These are phyloP conservation scores for Autographa pulchrina DNA, from an alignment of 2,888 invertebrate species.

Conservation along the genomic window DNA sequence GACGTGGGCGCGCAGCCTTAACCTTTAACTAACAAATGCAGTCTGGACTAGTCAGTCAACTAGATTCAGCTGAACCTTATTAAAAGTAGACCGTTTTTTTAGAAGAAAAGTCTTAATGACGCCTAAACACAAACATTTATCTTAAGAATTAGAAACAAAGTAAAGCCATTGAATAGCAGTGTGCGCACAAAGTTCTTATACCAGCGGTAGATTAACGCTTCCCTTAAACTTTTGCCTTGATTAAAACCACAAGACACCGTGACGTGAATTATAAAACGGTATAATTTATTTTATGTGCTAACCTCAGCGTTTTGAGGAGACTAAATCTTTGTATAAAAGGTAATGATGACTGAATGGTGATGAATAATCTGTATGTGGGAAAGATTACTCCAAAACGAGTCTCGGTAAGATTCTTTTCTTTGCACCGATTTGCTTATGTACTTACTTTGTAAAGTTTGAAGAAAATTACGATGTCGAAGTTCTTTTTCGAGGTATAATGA, in stretches of 20 bases:
- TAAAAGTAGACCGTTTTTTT: neutral
- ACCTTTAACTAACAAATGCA: too few relatives aligned
- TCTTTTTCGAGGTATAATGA: neutral
- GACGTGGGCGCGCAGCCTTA: too few relatives aligned
- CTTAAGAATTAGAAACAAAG: constrained; percentile 28
- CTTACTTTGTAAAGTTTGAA: neutral
- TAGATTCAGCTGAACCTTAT: neutral
- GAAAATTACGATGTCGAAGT: neutral
- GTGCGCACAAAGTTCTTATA: constrained; percentile 56
- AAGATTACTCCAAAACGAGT: neutral
- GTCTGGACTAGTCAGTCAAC: too few relatives aligned
- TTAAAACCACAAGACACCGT: constrained; percentile 74
- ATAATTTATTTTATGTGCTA: constrained; percentile 53
- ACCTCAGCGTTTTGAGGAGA: constrained; percentile 17
- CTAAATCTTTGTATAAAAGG: constrained; percentile 7
- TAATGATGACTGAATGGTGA: constrained; percentile 11
- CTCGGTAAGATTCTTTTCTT: neutral
- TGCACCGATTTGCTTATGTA: neutral
- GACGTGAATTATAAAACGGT: constrained; percentile 72
- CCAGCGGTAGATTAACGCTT: constrained; percentile 75
- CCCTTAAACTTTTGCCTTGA: constrained; percentile 74
- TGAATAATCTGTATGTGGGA: neutral
- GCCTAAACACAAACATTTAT: neutral
- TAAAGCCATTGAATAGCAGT: constrained; percentile 29
- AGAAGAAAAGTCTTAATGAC: neutral